Evolutionary conservation across 2,888 invertebrate genomes (phyloP), one percentile per base, ranked within the genome.

Genomic region (Tetragonisca angustula): DNA sequence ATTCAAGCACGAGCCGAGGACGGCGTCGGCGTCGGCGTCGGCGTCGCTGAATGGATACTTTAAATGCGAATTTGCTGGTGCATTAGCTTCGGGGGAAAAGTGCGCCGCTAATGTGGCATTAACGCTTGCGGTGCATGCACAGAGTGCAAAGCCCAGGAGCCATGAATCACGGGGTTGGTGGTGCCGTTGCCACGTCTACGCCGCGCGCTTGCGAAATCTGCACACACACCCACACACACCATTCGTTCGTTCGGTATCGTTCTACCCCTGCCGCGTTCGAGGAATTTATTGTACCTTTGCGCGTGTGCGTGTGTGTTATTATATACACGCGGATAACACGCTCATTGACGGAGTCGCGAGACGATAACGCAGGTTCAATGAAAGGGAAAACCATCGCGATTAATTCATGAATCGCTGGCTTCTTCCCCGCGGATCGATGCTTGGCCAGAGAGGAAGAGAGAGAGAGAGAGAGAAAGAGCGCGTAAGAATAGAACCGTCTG

Each of bases 61-160:
- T 89, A 89, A 88, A 88, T 86, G 88, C 87, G 89, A 88, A 88
- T 88, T 88, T 88, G 86, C 87, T 89, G 89, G 86, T 83, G 89
- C 89, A 89, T 88, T 88, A 88, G 87, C 88, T 87, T 82, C 54
- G 75, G 83, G 43, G 43, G 79, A 88, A 88, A 87, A 86, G 83
- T 79, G 85, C 86, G 76, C 86, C 82, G 79, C 80, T 88, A 89
- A 88, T 84, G 86, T 76, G 87, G 89, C 89, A 88, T 88, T 88
- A 88, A 88, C 86, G 85, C 78, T 80, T 67, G 85, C 61, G 74
- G 74, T 70, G 70, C 76, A 65, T 76, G 83, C 83, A 83, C 82
- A 81, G 79, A 79, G 80, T 73, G 85, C 85, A 82, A 82, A 84
- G 80, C 81, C 83, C 85, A 68, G 87, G 82, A 77, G 79, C 79